Evolutionary conservation across 2,888 invertebrate species (phyloP), one percentile per base, ranked within the genome.

Genomic region (Platycheirus rosarum): DNA sequence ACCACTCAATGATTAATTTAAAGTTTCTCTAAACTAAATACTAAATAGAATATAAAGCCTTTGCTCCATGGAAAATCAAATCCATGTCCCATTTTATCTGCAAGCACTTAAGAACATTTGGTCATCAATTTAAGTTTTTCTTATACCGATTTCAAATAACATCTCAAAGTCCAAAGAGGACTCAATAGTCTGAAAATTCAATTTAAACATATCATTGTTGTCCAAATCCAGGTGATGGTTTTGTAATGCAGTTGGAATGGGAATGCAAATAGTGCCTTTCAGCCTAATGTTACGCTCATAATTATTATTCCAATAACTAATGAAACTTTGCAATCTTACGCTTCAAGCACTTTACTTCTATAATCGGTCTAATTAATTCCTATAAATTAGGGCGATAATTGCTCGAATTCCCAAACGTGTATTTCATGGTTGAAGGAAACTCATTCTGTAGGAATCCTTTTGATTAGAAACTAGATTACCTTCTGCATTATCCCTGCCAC

Each of bases 271-370:
- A 13, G 3, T 44, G 16, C 57, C 71, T 49, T 32, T 13, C 7
- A 57, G 77, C 65, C 9, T 42, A 57, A 65, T 35, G 9, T 42
- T 49, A 42, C 63, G 63, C 63, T 70, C 53, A 53, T 70, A 68
- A 74, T 74, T 57, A 66, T 74, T 57, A 66, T 60, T 66, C 49
- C 9, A 70, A 77, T 55, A 63, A 32, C 76, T 55, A 42, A 76
- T 76, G 62, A 42, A 63, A 55, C 62, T 70, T 55, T 53, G 62
- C 62, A 63, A 48, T 69, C 14, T 9, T 69, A 37, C 44, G 69
- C 76, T 46, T 48, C 55, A 48, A 40, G 69, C 62, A 63, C 20
- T 18, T 55, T 20, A 37, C 42, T 29, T 37, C 53, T 53, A 44
- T 60, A 63, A 76, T 76, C 55, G 37, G 29, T 62, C 70, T 69